Base-by-base conservation (phyloP, 2,888 invertebrate species). In the Eupeodes latifasciatus region DNA sequence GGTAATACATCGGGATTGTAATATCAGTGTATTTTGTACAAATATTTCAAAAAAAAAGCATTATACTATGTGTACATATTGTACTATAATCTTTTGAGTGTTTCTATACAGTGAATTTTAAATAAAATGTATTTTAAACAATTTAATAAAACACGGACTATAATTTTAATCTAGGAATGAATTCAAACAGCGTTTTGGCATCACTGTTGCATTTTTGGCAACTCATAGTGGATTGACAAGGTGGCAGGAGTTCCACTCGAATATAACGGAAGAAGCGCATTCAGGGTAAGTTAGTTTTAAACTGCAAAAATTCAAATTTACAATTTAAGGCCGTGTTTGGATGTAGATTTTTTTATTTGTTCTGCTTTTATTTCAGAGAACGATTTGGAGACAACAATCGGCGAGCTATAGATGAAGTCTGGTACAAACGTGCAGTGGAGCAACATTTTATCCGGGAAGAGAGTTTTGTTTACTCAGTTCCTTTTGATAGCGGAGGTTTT, bases 151-250 rank as follows among this genome's bases (percentile, higher is more conserved):
- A 59, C 5, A 57, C 9, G 72, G 2, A 55, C 72, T 64, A 27
- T 85, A 19, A 14, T 40, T 85, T 67, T 57, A 34, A 59, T 85
- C 79, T 95, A 98, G 98, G 95, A 95, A 96, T 92, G 96, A 97
- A 93, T 96, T 97, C 91, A 96, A 97, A 91, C 96, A 97, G 94
- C 95, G 97, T 76, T 97, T 97, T 92, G 97, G 98, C 69, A 96
- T 97, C 91, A 97, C 96, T 64, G 95, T 97, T 66, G 97, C 97
- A 2, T 98, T 98, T 93, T 94, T 98, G 92, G 97, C 98, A 61
- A 98, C 98, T 0, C 97, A 98, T 92, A 98, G 97, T 92, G 98
- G 98, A 0, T 94, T 98, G 4, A 97, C 98, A 0, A 94, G 98
- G 85, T 98, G 98, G 98, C 96, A 97, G 91, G 97, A 97, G 76